Evolutionary conservation across 2,888 invertebrate species (phyloP), one percentile per base, ranked within the genome.

Genomic region (Scaptomyza reducta): DNA sequence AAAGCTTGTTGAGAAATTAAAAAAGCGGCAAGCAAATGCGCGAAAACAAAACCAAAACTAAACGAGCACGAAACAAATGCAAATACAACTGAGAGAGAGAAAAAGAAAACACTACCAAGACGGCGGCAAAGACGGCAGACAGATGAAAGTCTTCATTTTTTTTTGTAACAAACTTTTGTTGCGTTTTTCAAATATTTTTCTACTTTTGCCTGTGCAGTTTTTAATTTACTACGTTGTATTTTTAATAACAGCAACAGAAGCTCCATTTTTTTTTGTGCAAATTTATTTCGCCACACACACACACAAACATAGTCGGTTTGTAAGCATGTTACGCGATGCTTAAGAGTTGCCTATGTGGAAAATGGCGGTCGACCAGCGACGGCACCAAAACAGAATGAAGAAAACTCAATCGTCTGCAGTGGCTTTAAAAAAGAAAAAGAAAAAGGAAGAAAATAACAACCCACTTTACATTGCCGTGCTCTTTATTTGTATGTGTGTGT

Each of bases 1-100:
- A 84, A 84, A 74, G 79, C 80, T 84, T 80, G 84, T 83, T 78
- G 77, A 72, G 80, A 79, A 78, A 83, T 78, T 78, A 83, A 78
- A 83, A 78, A 79, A 82, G 77, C 79, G 77, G 79, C 83, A 78
- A 82, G 79, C 79, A 78, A 82, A 82, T 79, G 77, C 67, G 58
- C 58, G 55, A 40, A 47, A 56, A 54, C 33, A 67, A 69, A 74
- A 38, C 25, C 40, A 56, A 42, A 53, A 47, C 42, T 41, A 56
- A 40, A 50, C 57, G 10, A 57, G 16, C 40, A 5, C 3, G 7
- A 2, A 56, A 47, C 11, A 27, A 49, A 53, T 31, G 22, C 29
- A 79, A 69, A 69, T 53, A 55, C 44, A 54, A 58, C 41, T 55
- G 47, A 62, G 51, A 16, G n/a, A 22, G 27, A 11, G 41, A 45